Conservation (phyloP, 1,140 invertebrate species). For the Drosophila jambulina region DNA sequence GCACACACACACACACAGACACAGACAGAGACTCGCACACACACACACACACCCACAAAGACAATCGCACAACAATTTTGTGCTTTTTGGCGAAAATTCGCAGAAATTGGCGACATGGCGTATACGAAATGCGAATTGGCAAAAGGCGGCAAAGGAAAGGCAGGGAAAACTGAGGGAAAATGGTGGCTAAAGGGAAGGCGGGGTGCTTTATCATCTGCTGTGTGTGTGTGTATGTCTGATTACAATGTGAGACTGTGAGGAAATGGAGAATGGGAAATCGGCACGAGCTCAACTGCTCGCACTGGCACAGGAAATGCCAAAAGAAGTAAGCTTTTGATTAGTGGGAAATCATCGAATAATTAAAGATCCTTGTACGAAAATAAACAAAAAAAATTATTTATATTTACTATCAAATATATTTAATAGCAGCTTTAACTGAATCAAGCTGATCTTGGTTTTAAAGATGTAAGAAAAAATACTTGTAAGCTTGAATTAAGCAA, state of each 20-base stretch:
- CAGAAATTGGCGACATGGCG: conserved; percentile 71
- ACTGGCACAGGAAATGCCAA: conserved; percentile 10
- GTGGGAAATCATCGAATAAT: background rate
- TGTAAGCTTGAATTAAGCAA: background rate
- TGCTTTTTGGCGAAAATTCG: conserved; percentile 72
- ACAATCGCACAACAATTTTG: conserved; percentile 62
- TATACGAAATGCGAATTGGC: conserved; percentile 59
- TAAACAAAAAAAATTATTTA: background rate
- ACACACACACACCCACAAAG: conserved; percentile 27
- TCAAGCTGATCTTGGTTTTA: background rate
- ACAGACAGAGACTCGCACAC: conserved; percentile 8
- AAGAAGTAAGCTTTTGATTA: conserved; percentile 17
- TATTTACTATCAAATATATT: background rate
- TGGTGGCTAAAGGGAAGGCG: background rate
- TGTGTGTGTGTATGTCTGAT: conserved; percentile 18
- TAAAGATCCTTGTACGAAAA: background rate
- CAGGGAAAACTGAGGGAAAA: background rate
- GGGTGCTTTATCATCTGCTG: conserved; percentile 23
- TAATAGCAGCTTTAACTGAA: background rate
- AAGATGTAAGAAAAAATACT: background rate
- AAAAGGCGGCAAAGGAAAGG: conserved; percentile 21
- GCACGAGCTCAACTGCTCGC: conserved; percentile 11
- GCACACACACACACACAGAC: conserved; percentile 44
- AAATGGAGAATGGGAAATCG: conserved; percentile 33
- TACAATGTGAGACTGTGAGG: conserved; percentile 34